Evolutionary conservation across 2,797 vertebrate genomes (phyloP).

Genomic region (Chaenodraco wilsoni): DNA sequence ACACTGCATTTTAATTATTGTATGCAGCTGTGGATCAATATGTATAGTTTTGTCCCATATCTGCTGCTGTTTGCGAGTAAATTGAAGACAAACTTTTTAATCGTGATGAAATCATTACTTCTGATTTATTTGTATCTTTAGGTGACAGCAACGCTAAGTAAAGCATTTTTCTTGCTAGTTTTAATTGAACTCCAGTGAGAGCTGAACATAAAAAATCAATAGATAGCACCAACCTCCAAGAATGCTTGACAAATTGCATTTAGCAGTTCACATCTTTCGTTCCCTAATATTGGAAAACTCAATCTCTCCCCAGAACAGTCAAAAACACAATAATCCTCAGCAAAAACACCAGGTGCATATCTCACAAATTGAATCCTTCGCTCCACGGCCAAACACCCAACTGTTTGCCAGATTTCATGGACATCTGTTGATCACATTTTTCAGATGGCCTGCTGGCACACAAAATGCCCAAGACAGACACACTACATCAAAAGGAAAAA

Average conservation of each 20-base stretch:
- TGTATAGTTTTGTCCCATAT: not conserved
- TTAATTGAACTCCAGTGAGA: not conserved
- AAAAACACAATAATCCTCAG: conserved; percentile 30
- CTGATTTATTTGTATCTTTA: not conserved
- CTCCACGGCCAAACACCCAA: conserved; percentile 29
- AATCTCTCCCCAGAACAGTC: conserved; percentile 20
- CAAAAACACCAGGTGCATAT: conserved; percentile 37
- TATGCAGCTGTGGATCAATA: conserved; percentile 19
- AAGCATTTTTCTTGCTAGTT: not conserved
- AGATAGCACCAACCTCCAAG: not conserved
- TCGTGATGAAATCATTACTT: not conserved
- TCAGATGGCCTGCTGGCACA: conserved; percentile 35
- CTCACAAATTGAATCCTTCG: conserved; percentile 41
- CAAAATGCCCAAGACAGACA: conserved; percentile 36
- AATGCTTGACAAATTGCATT: conserved; percentile 6
- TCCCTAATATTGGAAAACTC: conserved; percentile 16
- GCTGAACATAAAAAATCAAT: not conserved
- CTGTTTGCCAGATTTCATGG: conserved; percentile 36
- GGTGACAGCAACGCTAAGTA: not conserved
- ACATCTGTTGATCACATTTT: conserved; percentile 45
- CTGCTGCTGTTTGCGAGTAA: conserved; percentile 7
- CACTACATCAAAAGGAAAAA: conserved; percentile 24
- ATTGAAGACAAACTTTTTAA: not conserved
- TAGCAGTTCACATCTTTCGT: conserved; percentile 8
- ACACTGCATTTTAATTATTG: conserved; percentile 16